Percentiles rank a stretch among this genome's conserved stretches.
These are phyloP conservation scores for Pseudochromis fuscus DNA, from an alignment of 2,797 vertebrate genomes.

Conservation along the genomic window DNA sequence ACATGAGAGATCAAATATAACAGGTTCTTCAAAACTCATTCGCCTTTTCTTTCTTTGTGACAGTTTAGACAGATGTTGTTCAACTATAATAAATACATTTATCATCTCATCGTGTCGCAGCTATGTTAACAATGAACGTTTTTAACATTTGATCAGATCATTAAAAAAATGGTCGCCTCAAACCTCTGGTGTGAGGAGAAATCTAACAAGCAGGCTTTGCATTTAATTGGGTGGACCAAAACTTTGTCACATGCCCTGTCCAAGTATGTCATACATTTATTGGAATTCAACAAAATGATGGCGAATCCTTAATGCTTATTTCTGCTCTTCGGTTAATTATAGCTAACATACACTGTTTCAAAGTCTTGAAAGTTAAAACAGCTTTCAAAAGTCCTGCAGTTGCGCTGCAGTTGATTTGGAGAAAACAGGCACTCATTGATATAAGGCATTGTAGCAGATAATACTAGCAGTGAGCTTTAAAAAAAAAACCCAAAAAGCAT, in stretches of 20 bases:
- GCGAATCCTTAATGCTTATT: conserved; percentile 21
- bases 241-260: conserved; percentile 50
- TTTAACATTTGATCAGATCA: conserved; percentile 57
- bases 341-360: conserved; percentile 29
- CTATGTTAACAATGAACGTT: conserved; percentile 28
- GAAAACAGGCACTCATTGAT: background rate
- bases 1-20: conserved; percentile 25
- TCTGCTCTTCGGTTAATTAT: conserved; percentile 56
- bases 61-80: conserved; percentile 51
- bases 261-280: conserved; percentile 42
- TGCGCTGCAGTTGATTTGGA: background rate
- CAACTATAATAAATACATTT: conserved; percentile 55
- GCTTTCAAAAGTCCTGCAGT: conserved; percentile 37
- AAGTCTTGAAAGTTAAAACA: conserved; percentile 38
- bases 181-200: conserved; percentile 41
- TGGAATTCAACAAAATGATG: conserved; percentile 37
- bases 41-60: conserved; percentile 51
- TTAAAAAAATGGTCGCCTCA: conserved; percentile 48
- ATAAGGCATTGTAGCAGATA: background rate
- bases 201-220: conserved; percentile 56
- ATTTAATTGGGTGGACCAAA: conserved; percentile 60
- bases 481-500: conserved; percentile 6
- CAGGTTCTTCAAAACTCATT: conserved; percentile 32
- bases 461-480: background rate
- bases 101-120: conserved; percentile 32